These are phyloP conservation scores for Beaufortia kweichowensis DNA, from an alignment of 2,113 vertebrate genomes.

Conservation along the genomic window DNA sequence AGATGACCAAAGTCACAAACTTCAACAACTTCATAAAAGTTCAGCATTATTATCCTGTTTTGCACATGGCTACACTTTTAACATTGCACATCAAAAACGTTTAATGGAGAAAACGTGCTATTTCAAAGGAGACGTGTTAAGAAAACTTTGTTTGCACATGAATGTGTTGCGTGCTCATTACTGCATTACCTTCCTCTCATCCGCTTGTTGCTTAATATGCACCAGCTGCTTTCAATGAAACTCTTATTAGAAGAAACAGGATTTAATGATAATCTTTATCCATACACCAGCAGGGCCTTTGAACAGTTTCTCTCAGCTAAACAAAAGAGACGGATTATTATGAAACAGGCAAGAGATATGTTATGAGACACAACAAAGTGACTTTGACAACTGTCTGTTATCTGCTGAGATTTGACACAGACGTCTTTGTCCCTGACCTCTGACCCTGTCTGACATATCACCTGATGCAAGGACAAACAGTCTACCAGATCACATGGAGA, in stretches of 20 bases:
- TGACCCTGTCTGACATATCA: not conserved
- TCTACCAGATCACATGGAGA: too few relatives aligned
- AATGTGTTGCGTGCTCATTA: not conserved
- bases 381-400: not conserved
- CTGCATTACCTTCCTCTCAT: constrained; percentile 10
- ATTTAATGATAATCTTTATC: constrained; percentile 39
- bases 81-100: not conserved
- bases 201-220: not conserved
- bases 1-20: not conserved
- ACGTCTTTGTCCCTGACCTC: constrained; percentile 17
- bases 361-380: constrained; percentile 11
- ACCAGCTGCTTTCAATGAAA: constrained; percentile 22
- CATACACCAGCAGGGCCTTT: not conserved
- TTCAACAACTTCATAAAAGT: constrained; percentile 20
- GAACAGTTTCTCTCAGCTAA: constrained; percentile 13
- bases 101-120: constrained; percentile 2
- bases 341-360: not conserved
- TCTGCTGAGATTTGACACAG: not conserved
- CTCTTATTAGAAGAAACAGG: constrained; percentile 29
- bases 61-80: not conserved
- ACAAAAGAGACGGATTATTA: constrained; percentile 30
- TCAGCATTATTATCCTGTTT: constrained; percentile 9
- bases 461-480: not conserved
- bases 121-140: not conserved
- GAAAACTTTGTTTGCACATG: constrained; percentile 4